Evolutionary conservation across 2,888 invertebrate species (phyloP).

Genomic region (Eupithecia insigniata): DNA sequence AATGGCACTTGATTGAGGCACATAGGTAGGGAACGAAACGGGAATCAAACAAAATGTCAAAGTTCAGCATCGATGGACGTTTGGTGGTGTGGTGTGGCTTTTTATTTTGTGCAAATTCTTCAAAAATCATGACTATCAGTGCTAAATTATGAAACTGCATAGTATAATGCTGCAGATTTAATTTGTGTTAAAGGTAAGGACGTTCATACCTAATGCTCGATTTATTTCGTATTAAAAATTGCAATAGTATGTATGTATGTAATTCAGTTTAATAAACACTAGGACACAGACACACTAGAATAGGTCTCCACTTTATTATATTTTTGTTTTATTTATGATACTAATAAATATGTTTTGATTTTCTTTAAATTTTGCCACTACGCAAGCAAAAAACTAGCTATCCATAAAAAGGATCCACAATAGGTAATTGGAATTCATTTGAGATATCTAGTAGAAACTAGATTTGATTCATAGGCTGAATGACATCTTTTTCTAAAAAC

Average conservation of each 20-base stretch:
- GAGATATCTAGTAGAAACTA: not conserved
- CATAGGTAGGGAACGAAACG: not conserved
- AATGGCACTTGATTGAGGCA: slow-evolving; percentile 58
- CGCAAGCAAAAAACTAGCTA: not conserved
- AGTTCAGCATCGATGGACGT: slow-evolving; percentile 65
- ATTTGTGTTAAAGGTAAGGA: slow-evolving; percentile 32
- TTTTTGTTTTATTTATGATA: slow-evolving; percentile 18
- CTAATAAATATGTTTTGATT: not conserved
- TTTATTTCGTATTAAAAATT: slow-evolving; percentile 11
- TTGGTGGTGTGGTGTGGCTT: slow-evolving; percentile 46
- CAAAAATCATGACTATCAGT: slow-evolving; percentile 44
- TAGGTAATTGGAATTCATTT: not conserved
- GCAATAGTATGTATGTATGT: no score
- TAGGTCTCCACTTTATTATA: not conserved
- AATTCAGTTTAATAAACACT: no score
- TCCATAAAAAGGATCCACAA: not conserved
- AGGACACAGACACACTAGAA: no score
- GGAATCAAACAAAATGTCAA: slow-evolving; percentile 73
- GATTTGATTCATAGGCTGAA: not conserved
- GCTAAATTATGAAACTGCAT: slow-evolving; percentile 22
- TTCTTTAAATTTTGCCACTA: not conserved
- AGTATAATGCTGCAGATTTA: slow-evolving; percentile 29
- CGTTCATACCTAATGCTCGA: not conserved
- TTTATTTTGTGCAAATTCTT: slow-evolving; percentile 50
- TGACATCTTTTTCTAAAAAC: not conserved